phyloP scores from a whole-genome alignment of 2,113 vertebrate species.

The Tragelaphus strepsiceros region DNA sequence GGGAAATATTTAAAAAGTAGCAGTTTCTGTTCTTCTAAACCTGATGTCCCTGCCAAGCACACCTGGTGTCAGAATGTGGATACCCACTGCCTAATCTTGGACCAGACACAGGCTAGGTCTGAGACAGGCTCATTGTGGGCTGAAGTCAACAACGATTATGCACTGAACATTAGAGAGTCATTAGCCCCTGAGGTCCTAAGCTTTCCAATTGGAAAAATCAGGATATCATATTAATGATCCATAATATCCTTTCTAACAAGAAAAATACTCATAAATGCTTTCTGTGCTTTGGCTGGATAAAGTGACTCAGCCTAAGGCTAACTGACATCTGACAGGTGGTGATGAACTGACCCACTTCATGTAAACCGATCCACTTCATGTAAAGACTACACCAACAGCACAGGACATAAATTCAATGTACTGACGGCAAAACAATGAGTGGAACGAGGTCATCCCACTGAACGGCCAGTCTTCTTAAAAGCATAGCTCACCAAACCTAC shows the following conservation, averaged over 20 bases:
- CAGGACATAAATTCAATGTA: no score
- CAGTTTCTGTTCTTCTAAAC: not conserved
- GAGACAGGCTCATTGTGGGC: not conserved
- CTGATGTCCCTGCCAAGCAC: not conserved
- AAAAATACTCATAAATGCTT: not conserved
- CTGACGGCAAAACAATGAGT: not conserved
- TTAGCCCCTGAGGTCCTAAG: not conserved
- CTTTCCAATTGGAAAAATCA: not conserved
- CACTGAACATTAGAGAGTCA: not conserved
- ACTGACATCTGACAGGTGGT: not conserved
- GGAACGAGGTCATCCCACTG: no score
- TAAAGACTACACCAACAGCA: not conserved
- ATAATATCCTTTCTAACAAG: not conserved
- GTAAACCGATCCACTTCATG: not conserved
- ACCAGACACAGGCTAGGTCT: not conserved
- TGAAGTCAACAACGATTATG: not conserved
- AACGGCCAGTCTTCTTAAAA: not conserved
- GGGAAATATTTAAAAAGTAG: not conserved
- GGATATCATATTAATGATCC: not conserved
- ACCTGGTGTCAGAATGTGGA: not conserved
- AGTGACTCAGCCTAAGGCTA: not conserved
- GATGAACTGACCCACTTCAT: not conserved
- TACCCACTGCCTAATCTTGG: not conserved
- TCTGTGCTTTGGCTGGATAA: not conserved
- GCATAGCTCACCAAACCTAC: not conserved